Evolutionary conservation across 2,113 vertebrate genomes (phyloP).

Genomic region (Toxotes chatareus): DNA sequence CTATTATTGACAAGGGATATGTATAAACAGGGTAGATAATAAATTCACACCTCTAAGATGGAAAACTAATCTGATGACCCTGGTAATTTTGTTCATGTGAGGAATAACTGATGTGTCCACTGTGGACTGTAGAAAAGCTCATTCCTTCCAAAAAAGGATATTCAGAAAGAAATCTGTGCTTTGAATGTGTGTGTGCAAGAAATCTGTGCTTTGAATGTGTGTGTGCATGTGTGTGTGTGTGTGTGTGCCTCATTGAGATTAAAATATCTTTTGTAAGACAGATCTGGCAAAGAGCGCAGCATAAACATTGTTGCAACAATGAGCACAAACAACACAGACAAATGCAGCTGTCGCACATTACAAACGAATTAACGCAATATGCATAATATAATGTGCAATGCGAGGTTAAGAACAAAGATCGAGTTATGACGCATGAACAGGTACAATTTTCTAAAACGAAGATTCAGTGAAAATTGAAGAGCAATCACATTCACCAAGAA

Average conservation of each 20-base stretch:
- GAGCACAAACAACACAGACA: no score
- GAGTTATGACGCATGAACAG: not conserved
- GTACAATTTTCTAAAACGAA: not conserved
- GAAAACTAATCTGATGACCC: slow-evolving; percentile 17
- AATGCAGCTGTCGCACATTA: no score
- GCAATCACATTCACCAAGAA: not conserved
- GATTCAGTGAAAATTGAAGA: not conserved
- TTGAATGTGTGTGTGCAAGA: not conserved
- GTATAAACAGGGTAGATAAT: slow-evolving; percentile 39
- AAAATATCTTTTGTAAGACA: no score
- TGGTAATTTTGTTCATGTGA: slow-evolving; percentile 10
- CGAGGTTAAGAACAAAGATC: not conserved
- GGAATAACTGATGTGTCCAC: slow-evolving; percentile 1
- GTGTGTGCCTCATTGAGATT: no score
- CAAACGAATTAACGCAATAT: no score
- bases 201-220: not conserved
- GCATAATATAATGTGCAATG: not conserved
- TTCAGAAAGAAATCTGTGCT: not conserved
- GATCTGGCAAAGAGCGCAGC: no score
- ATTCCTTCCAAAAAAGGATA: not conserved
- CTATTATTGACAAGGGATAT: slow-evolving; percentile 49
- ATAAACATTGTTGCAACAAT: no score
- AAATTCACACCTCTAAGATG: slow-evolving; percentile 16
- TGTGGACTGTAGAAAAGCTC: not conserved
- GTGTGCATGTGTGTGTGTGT: no score